Base-by-base conservation (phyloP, 2,888 invertebrate genomes). In the Eupeodes latifasciatus region DNA sequence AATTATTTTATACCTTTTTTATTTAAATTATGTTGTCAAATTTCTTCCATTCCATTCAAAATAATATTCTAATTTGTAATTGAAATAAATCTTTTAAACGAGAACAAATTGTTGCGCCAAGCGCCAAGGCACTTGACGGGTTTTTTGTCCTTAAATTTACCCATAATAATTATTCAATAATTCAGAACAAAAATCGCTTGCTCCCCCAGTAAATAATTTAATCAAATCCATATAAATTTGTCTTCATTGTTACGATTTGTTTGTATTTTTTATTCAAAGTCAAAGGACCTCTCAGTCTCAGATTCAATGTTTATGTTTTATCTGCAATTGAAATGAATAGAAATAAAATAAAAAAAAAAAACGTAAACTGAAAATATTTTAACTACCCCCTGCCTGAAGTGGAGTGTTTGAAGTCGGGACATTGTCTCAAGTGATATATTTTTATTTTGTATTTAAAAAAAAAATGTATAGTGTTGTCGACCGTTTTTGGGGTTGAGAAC, bases 341-440 rank as follows among this genome's bases (percentile, higher is more conserved):
- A 57, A n/a, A 19, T 4, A 55, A 5, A 40, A 55, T 2, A 40
- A 12, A 19, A n/a, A 16, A 51, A 47, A 9, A 40, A 74, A 47
- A 16, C 5, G 55, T 19, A 66, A 64, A 49, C 16, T 19, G 71
- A 81, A 81, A 81, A 77, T 85, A 77, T 81, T 81, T 77, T 81
- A 72, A 81, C 61, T 72, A 72, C 85, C 85, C 81, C 85, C 81
- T 53, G 81, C 72, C 53, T 85, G 72, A 67, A 51, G 59, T n/a
- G 14, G 27, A 27, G 2, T 19, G 55, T 44, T 49, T 62, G 49
- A 44, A 57, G 80, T 72, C 71, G 51, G n/a, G 11, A 69, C 82
- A 75, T 59, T 82, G 86, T 86, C 78, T 82, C 86, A 86, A 79
- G 86, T 83, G 83, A 80, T 79, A 66, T 83, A 47, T 67, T 67